Conservation (phyloP, 2,888 invertebrate genomes). For the Chrysotoxum bicinctum region DNA sequence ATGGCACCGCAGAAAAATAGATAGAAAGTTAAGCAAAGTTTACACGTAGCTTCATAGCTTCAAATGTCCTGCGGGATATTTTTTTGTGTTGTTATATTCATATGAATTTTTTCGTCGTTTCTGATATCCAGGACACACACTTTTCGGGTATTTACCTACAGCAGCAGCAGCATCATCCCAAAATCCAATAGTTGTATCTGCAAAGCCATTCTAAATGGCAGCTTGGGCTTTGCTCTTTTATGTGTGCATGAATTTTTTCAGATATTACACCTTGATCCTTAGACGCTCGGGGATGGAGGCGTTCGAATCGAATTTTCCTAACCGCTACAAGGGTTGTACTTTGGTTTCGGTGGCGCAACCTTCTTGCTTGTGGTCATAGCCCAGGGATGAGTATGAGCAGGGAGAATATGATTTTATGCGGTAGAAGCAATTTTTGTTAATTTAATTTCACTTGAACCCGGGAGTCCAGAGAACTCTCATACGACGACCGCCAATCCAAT, state of each 20-base stretch:
- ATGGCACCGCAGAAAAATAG: constrained; percentile 68
- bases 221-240: constrained; percentile 28
- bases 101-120: constrained; percentile 9
- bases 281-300: background rate
- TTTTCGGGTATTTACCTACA: constrained; percentile 66
- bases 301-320: constrained; percentile 26
- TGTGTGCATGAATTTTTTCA: constrained; percentile 1
- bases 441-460: constrained; percentile 65
- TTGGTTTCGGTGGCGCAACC: constrained; percentile 24
- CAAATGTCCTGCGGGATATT: constrained; percentile 35
- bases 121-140: constrained; percentile 61
- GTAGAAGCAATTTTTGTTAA: constrained; percentile 72
- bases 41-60: constrained; percentile 61
- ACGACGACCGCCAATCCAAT: background rate
- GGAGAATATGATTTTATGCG: constrained; percentile 70
- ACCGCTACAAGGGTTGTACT: constrained; percentile 39
- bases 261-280: constrained; percentile 62
- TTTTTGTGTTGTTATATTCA: background rate
- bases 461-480: background rate
- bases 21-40: constrained; percentile 69
- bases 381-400: background rate
- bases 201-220: constrained; percentile 56
- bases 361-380: constrained; percentile 15
- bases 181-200: constrained; percentile 67
- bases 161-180: constrained; percentile 19